A percentile compares a stretch with the other conserved stretches of the same genome.
Conservation (phyloP, 2,888 invertebrate genomes). For the Melanotus villosus region DNA sequence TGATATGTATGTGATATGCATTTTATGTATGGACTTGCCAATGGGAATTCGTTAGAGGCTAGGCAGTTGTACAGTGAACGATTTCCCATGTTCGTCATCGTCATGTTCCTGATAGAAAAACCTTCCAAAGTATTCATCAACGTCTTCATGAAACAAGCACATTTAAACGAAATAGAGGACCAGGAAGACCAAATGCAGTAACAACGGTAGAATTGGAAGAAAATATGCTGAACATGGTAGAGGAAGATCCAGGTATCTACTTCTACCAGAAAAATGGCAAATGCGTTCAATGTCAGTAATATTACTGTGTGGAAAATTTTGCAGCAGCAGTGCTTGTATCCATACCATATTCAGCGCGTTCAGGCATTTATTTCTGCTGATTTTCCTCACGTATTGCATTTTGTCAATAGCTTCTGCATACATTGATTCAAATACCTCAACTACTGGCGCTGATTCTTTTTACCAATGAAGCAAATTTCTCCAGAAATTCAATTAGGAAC, state of each 20-base stretch:
- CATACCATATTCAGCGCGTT: background rate
- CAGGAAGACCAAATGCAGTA: slow-evolving; percentile 33
- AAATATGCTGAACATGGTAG: slow-evolving; percentile 21
- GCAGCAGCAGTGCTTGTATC: background rate
- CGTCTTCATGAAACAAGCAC: slow-evolving; percentile 36
- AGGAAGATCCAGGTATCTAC: slow-evolving; percentile 17
- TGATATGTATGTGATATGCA: slow-evolving; percentile 1
- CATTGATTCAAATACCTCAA: slow-evolving; percentile 40
- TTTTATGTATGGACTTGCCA: slow-evolving; percentile 21
- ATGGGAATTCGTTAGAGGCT: slow-evolving; percentile 16
- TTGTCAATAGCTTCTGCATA: slow-evolving; percentile 33
- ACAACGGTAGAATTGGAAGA: too few relatives aligned
- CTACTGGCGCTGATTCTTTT: slow-evolving; percentile 45
- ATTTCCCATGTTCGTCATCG: slow-evolving; percentile 25
- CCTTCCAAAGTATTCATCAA: slow-evolving; percentile 32
- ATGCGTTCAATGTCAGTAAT: slow-evolving; percentile 1
- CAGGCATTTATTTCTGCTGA: slow-evolving; percentile 9
- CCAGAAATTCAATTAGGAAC: slow-evolving; percentile 48
- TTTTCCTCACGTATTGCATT: slow-evolving; percentile 15
- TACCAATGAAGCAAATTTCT: slow-evolving; percentile 17
- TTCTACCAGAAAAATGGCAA: too few relatives aligned
- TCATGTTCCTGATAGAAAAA: slow-evolving; percentile 35
- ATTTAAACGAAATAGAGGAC: slow-evolving; percentile 30
- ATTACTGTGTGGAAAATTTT: slow-evolving; percentile 6
- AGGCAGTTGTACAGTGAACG: slow-evolving; percentile 30